Evolutionary conservation across 2,888 invertebrate species (phyloP), one percentile per base, ranked within the genome.

Genomic region (Pegoplata infirma): DNA sequence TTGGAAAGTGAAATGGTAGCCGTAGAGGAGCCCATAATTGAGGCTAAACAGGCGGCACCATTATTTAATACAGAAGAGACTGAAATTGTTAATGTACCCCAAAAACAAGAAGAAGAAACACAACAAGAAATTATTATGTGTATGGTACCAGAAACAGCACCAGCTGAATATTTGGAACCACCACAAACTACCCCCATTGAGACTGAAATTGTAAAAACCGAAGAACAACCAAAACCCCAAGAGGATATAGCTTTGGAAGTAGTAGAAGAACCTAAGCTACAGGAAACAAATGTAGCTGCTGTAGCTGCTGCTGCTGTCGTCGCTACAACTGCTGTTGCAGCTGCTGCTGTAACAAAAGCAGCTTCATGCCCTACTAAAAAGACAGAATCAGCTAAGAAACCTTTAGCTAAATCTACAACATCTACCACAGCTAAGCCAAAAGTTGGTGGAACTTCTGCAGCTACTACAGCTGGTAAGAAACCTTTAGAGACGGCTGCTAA

Each of bases 371-470:
- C 73, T 1, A 46, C 64, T 25, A 23, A 67, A 17, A 80, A 79
- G 25, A 6, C 14, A 1, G 59, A 64, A 21, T 59, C 72, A 23
- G 44, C 40, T 5, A 80, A 82, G 56, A 83, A 81, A 63, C 17
- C 69, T 6, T 55, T 66, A 36, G 16, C 75, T 2, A 64, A 76
- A 16, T 46, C 69, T n/a, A 19, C 75, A 12, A 5, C 56, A 16
- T 16, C 73, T 16, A 1, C 44, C 6, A 55, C 64, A 53, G n/a
- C 76, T 49, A 82, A 82, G 75, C 55, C 74, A 47, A 77, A 77
- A 71, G 49, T 72, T n/a, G 64, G 59, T 56, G 1, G 47, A 7
- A 40, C n/a, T n/a, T n/a, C n/a, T n/a, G n/a, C n/a, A n/a, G n/a
- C n/a, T 49, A 28, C 44, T 3, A 7, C 75, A 32, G 19, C 63